A percentile compares a stretch with the other conserved stretches of the same genome.
These are phyloP conservation scores for Orcinus orca DNA, from an alignment of 2,113 vertebrate species.

Conservation along the genomic window DNA sequence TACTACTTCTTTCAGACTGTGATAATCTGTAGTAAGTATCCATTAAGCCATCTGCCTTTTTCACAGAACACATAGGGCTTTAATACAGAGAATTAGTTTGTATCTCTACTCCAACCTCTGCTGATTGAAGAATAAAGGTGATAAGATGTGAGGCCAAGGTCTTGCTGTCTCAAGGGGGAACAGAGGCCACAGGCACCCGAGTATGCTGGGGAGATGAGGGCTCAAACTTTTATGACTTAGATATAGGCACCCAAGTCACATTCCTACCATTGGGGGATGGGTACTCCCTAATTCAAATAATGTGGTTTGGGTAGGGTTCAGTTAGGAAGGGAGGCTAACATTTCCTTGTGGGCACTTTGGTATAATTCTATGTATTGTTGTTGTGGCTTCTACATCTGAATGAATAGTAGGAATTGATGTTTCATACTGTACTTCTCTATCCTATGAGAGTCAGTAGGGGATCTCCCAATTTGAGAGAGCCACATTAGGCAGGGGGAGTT, in stretches of 20 bases:
- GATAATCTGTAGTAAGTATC: not conserved
- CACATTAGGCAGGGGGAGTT: not conserved
- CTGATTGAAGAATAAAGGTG: not conserved
- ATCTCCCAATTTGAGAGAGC: not conserved
- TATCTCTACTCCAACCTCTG: not conserved
- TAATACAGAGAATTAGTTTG: not conserved
- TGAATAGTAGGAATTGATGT: not conserved
- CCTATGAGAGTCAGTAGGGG: not conserved
- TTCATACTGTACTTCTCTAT: not conserved
- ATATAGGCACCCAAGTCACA: not conserved
- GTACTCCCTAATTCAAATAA: not conserved
- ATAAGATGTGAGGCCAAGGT: not conserved
- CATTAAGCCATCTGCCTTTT: not conserved
- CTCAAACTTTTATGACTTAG: not conserved
- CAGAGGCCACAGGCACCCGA: not conserved
- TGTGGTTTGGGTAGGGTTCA: not conserved
- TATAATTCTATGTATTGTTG: not conserved
- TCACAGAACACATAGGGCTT: not conserved
- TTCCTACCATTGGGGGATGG: not conserved
- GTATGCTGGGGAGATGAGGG: not conserved
- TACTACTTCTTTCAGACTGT: not conserved
- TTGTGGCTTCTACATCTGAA: not conserved
- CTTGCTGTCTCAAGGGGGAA: not conserved
- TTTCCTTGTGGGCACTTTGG: not conserved
- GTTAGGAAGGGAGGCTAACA: not conserved